Evolutionary conservation across 2,113 vertebrate genomes (phyloP).

Genomic region (Epinephelus lanceolatus): DNA sequence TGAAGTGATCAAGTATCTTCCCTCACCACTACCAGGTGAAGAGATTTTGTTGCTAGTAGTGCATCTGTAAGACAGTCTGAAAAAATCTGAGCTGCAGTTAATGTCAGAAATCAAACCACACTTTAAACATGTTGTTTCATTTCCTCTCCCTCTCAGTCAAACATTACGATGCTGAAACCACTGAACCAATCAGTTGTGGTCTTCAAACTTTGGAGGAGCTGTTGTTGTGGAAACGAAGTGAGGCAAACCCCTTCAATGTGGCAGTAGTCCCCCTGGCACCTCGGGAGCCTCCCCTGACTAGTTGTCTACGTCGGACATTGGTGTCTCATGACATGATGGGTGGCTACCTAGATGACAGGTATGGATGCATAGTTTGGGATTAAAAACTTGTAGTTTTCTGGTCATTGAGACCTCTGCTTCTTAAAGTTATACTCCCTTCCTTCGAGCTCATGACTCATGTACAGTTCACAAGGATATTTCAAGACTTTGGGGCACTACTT

Average conservation of each 20-base stretch:
- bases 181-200: slow-evolving; percentile 89
- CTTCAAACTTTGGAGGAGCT: slow-evolving; percentile 90
- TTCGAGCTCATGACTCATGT: background rate
- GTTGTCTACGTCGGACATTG: slow-evolving; percentile 84
- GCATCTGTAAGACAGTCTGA: too few relatives aligned
- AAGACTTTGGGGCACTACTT: too few relatives aligned
- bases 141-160: slow-evolving; percentile 76
- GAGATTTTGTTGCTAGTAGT: background rate
- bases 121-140: background rate
- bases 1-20: slow-evolving; percentile 70
- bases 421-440: too few relatives aligned
- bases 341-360: slow-evolving; percentile 96
- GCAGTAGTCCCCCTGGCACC: slow-evolving; percentile 78
- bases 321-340: slow-evolving; percentile 98
- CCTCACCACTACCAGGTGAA: slow-evolving; percentile 76
- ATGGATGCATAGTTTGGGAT: background rate
- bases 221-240: slow-evolving; percentile 86
- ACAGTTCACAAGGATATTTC: background rate
- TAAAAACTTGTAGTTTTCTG: background rate
- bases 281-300: slow-evolving; percentile 86
- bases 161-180: slow-evolving; percentile 90
- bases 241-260: slow-evolving; percentile 87
- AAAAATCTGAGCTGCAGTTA: background rate
- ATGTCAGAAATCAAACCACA: background rate
- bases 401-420: too few relatives aligned